Percentiles rank a stretch among this genome's conserved stretches.
These are phyloP conservation scores for Cosmia pyralina DNA, from an alignment of 2,888 invertebrate species.

Conservation along the genomic window DNA sequence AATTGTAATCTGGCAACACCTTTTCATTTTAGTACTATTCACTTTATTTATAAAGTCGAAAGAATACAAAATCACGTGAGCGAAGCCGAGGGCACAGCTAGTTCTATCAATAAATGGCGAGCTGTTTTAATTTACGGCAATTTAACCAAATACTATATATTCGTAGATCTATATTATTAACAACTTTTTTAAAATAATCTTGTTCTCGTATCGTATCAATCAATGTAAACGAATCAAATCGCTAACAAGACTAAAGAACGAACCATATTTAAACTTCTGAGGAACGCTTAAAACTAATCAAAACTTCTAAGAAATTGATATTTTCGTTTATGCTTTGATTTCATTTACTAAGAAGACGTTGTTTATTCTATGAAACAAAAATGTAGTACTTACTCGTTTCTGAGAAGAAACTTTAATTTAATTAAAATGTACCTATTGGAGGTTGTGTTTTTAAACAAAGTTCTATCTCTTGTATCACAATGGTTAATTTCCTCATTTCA, in stretches of 20 bases:
- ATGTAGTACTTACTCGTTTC: not conserved
- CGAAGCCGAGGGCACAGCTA: not conserved
- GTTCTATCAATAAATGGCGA: not conserved
- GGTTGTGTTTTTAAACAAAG: not conserved
- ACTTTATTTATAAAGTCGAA: not conserved
- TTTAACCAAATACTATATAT: not conserved
- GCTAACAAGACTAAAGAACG: conserved; percentile 12
- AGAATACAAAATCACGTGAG: not conserved
- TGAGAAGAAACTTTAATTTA: not conserved
- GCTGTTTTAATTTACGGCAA: not conserved
- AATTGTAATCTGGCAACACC: no score
- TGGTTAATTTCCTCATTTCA: not conserved
- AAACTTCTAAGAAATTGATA: conserved; percentile 37
- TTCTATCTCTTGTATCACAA: not conserved
- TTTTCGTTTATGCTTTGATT: conserved; percentile 38
- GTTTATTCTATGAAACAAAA: not conserved
- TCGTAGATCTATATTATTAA: not conserved
- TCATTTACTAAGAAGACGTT: conserved; percentile 9
- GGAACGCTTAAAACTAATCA: conserved; percentile 39
- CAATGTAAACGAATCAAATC: conserved; percentile 1
- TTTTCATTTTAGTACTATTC: no score
- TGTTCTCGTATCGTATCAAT: not conserved
- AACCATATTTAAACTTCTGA: conserved; percentile 15
- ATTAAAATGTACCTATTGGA: no score
- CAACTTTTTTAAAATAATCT: not conserved